Base-by-base conservation (phyloP, 2,888 invertebrate species). In the Drosophila longiperda region DNA sequence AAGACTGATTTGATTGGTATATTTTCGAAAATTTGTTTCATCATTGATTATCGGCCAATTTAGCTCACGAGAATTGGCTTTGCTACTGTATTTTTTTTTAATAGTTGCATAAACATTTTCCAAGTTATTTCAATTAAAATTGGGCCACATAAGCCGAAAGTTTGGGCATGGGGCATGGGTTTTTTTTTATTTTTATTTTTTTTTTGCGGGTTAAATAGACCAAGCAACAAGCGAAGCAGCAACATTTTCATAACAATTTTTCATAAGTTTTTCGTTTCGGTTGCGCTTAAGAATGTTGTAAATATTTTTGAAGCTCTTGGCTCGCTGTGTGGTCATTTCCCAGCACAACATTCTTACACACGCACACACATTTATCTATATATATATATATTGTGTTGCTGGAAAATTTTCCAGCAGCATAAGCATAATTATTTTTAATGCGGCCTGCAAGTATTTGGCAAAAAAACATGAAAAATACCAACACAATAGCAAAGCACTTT, bases 231-330 rank as follows among this genome's bases (percentile, higher is more conserved):
- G 59, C 65, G 53, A 29, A 75, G 73, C 63, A 65, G 57, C 57
- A 64, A 69, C 70, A 86, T 89, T 70, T 87, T 83, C 87, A 87
- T 89, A 86, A 81, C 32, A 88, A 45, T 86, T 83, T 81, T 89
- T 89, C 89, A 86, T 89, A 86, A 89, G 82, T 86, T 87, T 89
- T 89, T 78, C 85, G 80, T 87, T 89, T 87, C 70, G 79, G 87
- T 89, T 84, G 77, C 78, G 78, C 83, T 80, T 77, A 87, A 89
- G 89, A 86, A 86, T 89, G 76, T 85, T 87, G 85, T 77, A 73
- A 83, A 82, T 73, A 84, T 89, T 82, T 87, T 82, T 78, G 68
- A 74, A 78, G 62, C 78, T 73, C 78, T 73, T 75, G 75, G 59
- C 60, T 68, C 58, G 66, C 81, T 75, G 66, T 89, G 89, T 75